These are phyloP conservation scores for Brachyrhaphis roseni DNA, from an alignment of 2,797 vertebrate genomes.

Conservation along the genomic window DNA sequence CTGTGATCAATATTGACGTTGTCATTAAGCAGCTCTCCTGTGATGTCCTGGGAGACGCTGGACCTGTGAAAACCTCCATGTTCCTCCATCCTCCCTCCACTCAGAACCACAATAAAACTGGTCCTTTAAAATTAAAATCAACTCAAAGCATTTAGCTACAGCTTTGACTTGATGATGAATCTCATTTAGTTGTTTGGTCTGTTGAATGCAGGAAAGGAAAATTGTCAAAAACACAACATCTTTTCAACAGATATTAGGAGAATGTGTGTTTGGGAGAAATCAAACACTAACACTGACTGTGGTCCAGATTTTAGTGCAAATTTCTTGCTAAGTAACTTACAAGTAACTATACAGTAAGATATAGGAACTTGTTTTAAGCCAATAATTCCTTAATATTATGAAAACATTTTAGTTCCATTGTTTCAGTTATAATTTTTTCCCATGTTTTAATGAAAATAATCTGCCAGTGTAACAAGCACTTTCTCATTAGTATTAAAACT, in stretches of 20 bases:
- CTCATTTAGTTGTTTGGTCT: constrained; percentile 18
- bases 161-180: constrained; percentile 32
- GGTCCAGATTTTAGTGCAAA: not conserved
- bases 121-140: constrained; percentile 46
- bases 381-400: too few species aligned
- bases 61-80: constrained; percentile 57
- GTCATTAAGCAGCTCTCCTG: constrained; percentile 78
- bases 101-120: constrained; percentile 40
- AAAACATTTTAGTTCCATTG: too few species aligned
- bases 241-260: constrained; percentile 27
- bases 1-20: constrained; percentile 80
- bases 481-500: too few species aligned
- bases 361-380: too few species aligned
- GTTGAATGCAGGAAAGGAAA: constrained; percentile 32
- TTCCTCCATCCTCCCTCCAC: constrained; percentile 44
- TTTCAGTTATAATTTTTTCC: too few species aligned
- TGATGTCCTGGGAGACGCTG: constrained; percentile 77
- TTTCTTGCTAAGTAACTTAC: too few species aligned
- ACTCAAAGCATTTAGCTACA: constrained; percentile 34
- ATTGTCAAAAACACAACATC: constrained; percentile 39
- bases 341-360: too few species aligned
- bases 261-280: constrained; percentile 9
- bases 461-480: too few species aligned
- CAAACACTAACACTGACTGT: constrained; percentile 45
- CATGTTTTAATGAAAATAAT: too few species aligned